phyloP scores from a whole-genome alignment of 2,888 invertebrate genomes.

The Drosophila subquinaria region DNA sequence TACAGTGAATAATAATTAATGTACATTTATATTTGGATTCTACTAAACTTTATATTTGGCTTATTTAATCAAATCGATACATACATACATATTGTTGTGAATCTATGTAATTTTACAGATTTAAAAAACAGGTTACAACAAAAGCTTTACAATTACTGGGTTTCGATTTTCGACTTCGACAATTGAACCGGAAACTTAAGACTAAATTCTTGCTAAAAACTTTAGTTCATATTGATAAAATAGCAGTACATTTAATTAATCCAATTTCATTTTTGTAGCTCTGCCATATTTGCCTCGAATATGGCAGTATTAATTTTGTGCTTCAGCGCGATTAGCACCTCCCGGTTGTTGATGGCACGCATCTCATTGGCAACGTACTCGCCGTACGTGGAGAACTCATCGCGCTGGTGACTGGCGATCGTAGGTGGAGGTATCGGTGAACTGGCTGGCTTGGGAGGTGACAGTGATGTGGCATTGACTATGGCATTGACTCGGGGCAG shows the following conservation, averaged over 20 bases:
- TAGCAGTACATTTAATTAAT: slow-evolving; percentile 19
- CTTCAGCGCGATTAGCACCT: slow-evolving; percentile 87
- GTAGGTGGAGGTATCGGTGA: slow-evolving; percentile 50
- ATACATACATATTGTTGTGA: slow-evolving; percentile 34
- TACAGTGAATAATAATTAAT: background rate
- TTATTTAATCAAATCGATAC: slow-evolving; percentile 64
- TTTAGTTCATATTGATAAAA: slow-evolving; percentile 27
- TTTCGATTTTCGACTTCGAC: slow-evolving; percentile 20
- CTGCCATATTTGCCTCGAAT: slow-evolving; percentile 88
- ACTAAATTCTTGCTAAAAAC: slow-evolving; percentile 65
- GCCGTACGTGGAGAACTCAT: slow-evolving; percentile 88
- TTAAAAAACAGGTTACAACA: slow-evolving; percentile 38
- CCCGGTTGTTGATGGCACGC: slow-evolving; percentile 87
- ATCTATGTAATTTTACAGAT: slow-evolving; percentile 57
- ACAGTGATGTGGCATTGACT: slow-evolving; percentile 44
- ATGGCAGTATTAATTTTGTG: slow-evolving; percentile 88
- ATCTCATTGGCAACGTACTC: slow-evolving; percentile 88
- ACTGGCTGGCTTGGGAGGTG: slow-evolving; percentile 50
- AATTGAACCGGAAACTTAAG: slow-evolving; percentile 46
- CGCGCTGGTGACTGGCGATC: slow-evolving; percentile 77
- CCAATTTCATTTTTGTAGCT: slow-evolving; percentile 84
- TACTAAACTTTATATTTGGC: slow-evolving; percentile 73
- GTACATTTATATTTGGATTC: slow-evolving; percentile 39
- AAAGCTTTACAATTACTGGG: slow-evolving; percentile 47
- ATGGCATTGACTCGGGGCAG: slow-evolving; percentile 63